Base-by-base conservation (phyloP, 1,140 invertebrate genomes). In the Neodiprion lecontei region DNA sequence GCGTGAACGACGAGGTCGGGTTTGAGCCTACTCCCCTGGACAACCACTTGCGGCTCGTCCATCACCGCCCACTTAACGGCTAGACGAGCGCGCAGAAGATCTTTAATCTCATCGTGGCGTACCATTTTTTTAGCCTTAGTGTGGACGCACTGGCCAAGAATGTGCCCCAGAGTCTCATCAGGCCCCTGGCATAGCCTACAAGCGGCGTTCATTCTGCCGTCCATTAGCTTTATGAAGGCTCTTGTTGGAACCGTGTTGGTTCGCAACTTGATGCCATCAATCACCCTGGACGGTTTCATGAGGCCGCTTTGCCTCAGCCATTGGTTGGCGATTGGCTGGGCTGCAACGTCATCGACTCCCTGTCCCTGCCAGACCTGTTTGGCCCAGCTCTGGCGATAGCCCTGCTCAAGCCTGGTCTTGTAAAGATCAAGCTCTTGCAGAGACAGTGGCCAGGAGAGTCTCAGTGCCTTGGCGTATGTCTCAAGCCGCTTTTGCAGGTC, bases 331-430 rank as follows among this genome's bases (percentile, higher is more conserved):
- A 79, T 73, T 1, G 14, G n/a, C 68, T 74, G 68, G 70, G 76
- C 76, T 53, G 74, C 66, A 53, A 79, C 73, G 50, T 75, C 61
- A 40, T 17, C 48, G 23, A 75, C 79, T 75, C 75, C 76, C 69
- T 79, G 79, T 11, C 75, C 80, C 70, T 79, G 79, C 66, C 77
- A 71, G 48, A 66, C 69, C 10, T 76, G 74, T 10, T n/a, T 14
- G 11, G 69, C 65, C 76, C 49, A 17, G 10, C 17, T 21, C 17
- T 21, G 17, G 1, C 17, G 17, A 21, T 21, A 21, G 17, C 17
- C 0, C 17, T 21, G 74, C 50, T 75, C 76, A 12, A 49, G n/a
- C 67, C 21, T 28, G 14, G 1, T 7, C 40, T 65, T 72, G 8
- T 5, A 61, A 3, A 49, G 23, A 40, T 76, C 73, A 21, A 76